Conservation (phyloP, 2,888 invertebrate genomes). For the Oscheius sp. region DNA sequence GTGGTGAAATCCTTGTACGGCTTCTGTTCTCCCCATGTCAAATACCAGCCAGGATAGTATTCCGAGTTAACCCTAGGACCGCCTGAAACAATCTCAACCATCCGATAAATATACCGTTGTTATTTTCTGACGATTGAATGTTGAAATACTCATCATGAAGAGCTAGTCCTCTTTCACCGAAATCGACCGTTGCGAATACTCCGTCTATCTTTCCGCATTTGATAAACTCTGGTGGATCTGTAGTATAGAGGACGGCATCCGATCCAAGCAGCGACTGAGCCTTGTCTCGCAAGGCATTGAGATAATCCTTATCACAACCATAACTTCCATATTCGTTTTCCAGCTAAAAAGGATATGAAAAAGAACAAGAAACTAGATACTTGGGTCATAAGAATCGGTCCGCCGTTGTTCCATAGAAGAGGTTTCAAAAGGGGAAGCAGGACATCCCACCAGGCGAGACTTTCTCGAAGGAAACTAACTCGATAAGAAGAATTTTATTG, state of each 20-base stretch:
- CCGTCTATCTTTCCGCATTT: slow-evolving; percentile 27
- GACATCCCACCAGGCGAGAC: slow-evolving; percentile 26
- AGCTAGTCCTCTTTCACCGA: slow-evolving; percentile 24
- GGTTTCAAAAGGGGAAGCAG: slow-evolving; percentile 59
- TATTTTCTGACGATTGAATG: slow-evolving; percentile 7
- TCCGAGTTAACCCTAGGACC: slow-evolving; percentile 85
- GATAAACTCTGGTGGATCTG: slow-evolving; percentile 31
- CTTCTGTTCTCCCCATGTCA: slow-evolving; percentile 79
- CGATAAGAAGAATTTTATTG: not conserved
- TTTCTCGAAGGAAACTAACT: slow-evolving; percentile 22
- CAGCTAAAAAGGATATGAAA: slow-evolving; percentile 63
- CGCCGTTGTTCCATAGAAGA: slow-evolving; percentile 72
- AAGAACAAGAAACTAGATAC: not conserved
- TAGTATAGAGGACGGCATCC: slow-evolving; percentile 80
- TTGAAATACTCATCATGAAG: slow-evolving; percentile 26
- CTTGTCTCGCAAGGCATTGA: slow-evolving; percentile 78
- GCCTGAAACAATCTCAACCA: not conserved
- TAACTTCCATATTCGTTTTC: slow-evolving; percentile 78
- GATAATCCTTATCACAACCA: slow-evolving; percentile 80
- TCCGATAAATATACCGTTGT: not conserved
- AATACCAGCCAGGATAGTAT: slow-evolving; percentile 90
- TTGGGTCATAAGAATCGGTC: slow-evolving; percentile 72
- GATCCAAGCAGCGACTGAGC: slow-evolving; percentile 75
- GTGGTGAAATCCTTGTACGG: slow-evolving; percentile 24
- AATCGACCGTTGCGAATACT: slow-evolving; percentile 33